Evolutionary conservation across 1,140 invertebrate genomes (phyloP), one percentile per base, ranked within the genome.

Genomic region (Nixonia krombeini): DNA sequence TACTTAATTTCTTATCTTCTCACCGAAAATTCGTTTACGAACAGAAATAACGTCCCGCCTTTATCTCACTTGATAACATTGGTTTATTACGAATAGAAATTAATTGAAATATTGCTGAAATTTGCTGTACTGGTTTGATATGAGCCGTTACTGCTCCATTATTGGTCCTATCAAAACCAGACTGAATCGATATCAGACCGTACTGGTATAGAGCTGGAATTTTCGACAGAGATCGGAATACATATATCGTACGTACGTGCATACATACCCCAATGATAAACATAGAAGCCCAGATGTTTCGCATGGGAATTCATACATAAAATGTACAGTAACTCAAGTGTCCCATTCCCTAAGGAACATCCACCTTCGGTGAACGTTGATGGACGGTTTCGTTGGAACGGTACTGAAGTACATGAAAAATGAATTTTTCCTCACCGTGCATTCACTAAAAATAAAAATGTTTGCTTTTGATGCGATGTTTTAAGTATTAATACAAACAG

Each of bases 261-360:
- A 31, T 31, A 10, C 12, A 31, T 31, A 31, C 12, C 29, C 29
- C 29, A n/a, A 31, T 31, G 29, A 31, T 31, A 31, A 31, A 31
- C 29, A 31, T 31, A 31, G 29, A 31, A 31, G 29, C 29, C 25
- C 29, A 31, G 29, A 31, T 31, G 29, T 31, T 31, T 31, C 29
- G 29, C 29, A 31, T 31, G 29, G 29, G 29, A 31, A 31, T 10
- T n/a, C 29, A 31, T 31, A 31, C 29, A 31, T 31, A 31, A 31
- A 31, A 31, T 10, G 29, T 31, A 31, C 15, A 37, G 35, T 16
- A 16, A 37, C 35, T 37, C 35, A 37, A 37, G 35, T 37, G 35
- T 16, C 35, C 35, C 17, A 15, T 2, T 37, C 35, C 35, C 35
- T 16, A 15, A 16, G 12, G 35, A 37, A 15, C 35, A 2, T 13